Percentiles rank a stretch among this genome's conserved stretches.
These are phyloP conservation scores for Chaetura pelagica DNA, from an alignment of 2,113 vertebrate species.

Conservation along the genomic window DNA sequence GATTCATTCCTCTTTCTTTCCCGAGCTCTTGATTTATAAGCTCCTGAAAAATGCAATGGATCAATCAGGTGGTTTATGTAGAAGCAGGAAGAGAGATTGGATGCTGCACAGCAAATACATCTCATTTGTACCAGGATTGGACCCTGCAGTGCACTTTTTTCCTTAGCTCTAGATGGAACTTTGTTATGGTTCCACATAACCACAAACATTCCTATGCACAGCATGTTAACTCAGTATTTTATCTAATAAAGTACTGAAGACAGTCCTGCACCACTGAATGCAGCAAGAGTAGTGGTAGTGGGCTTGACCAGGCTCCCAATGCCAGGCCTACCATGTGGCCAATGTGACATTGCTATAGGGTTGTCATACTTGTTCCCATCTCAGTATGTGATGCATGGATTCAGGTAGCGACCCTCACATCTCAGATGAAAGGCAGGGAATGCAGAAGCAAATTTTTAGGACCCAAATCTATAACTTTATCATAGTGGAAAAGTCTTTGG, in stretches of 20 bases:
- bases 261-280: background rate
- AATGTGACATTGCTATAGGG: background rate
- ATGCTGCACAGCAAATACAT: background rate
- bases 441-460: background rate
- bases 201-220: background rate
- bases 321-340: background rate
- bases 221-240: background rate
- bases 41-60: background rate
- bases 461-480: background rate
- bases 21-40: background rate
- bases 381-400: background rate
- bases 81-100: background rate
- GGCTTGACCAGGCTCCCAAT: background rate
- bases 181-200: background rate
- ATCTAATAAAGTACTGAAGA: background rate
- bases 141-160: background rate
- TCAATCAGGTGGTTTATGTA: background rate
- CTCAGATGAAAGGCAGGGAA: background rate
- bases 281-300: background rate
- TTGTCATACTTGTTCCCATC: background rate
- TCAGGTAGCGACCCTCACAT: background rate
- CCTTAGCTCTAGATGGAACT: background rate
- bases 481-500: background rate
- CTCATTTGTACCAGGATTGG: background rate
- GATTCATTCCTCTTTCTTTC: background rate